Percentiles rank a stretch among this genome's conserved stretches.
Evolutionary conservation across 2,113 vertebrate genomes (phyloP).

Genomic region (Sminthopsis crassicaudata): DNA sequence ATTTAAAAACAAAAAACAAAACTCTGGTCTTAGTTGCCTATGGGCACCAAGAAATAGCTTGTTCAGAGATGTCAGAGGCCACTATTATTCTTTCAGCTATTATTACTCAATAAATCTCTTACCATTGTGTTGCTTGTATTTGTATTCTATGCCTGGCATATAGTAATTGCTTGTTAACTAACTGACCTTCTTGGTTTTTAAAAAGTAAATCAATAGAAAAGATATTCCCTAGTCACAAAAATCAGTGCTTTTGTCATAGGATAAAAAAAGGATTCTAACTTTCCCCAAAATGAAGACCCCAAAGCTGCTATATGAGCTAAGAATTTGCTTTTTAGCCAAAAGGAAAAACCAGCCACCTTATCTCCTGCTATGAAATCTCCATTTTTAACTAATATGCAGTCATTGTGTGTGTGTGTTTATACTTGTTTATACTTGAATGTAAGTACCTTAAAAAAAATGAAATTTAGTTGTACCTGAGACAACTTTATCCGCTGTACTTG

Average conservation of each 20-base stretch:
- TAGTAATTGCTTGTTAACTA: background rate
- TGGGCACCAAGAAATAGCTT: background rate
- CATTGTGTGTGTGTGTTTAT: background rate
- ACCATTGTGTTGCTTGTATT: background rate
- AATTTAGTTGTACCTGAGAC: background rate
- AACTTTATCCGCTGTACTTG: background rate
- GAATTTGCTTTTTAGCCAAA: background rate
- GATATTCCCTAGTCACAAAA: background rate
- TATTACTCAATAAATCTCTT: background rate
- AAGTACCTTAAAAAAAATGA: background rate
- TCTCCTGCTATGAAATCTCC: background rate
- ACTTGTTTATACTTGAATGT: background rate
- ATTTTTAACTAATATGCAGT: background rate
- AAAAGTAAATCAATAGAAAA: background rate
- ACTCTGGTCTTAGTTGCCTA: background rate
- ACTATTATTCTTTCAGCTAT: background rate
- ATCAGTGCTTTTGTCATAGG: background rate
- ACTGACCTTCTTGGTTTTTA: background rate
- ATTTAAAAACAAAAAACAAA: too few relatives aligned
- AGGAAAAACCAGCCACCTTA: background rate
- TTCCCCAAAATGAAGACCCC: background rate
- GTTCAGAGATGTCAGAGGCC: background rate
- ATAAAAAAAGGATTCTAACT: background rate
- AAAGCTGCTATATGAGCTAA: background rate
- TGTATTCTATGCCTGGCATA: background rate